Conservation (phyloP, 35 echinoderm and acorn worm genomes). For the Hemicentrotus pulcherrimus region DNA sequence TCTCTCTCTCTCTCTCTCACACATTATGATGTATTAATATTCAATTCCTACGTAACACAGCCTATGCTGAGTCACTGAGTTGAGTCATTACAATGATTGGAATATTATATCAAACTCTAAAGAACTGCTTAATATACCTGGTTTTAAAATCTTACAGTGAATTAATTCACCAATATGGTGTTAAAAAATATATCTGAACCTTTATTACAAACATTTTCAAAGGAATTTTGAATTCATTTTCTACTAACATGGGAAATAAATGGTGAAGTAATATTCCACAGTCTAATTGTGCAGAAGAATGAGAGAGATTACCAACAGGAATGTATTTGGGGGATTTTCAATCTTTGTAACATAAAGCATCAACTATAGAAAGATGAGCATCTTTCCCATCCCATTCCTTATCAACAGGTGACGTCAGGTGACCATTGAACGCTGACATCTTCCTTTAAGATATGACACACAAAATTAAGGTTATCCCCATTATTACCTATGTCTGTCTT, state of each 20-base stretch:
- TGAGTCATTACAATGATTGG: not conserved
- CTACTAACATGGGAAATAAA: not conserved
- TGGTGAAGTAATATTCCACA: not conserved
- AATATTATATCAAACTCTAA: too few species aligned
- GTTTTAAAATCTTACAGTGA: not conserved
- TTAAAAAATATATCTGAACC: too few species aligned
- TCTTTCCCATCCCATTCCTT: not conserved
- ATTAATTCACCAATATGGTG: not conserved
- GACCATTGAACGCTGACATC: not conserved
- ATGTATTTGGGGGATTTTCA: not conserved
- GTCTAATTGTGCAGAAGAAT: not conserved
- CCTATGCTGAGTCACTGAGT: not conserved
- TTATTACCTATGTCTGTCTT: not conserved
- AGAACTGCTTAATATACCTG: too few species aligned
- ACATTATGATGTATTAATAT: not conserved
- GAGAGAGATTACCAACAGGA: not conserved
- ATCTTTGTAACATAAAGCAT: not conserved
- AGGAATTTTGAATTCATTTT: not conserved
- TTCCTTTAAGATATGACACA: conserved; percentile 35
- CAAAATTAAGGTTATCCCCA: conserved; percentile 22
- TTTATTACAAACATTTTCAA: too few species aligned
- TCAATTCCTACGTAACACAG: not conserved
- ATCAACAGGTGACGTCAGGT: not conserved
- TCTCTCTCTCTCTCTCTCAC: too few species aligned
- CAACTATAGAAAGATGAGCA: not conserved